phyloP scores from a whole-genome alignment of 2,888 invertebrate genomes.

The Tortricodes alternella region DNA sequence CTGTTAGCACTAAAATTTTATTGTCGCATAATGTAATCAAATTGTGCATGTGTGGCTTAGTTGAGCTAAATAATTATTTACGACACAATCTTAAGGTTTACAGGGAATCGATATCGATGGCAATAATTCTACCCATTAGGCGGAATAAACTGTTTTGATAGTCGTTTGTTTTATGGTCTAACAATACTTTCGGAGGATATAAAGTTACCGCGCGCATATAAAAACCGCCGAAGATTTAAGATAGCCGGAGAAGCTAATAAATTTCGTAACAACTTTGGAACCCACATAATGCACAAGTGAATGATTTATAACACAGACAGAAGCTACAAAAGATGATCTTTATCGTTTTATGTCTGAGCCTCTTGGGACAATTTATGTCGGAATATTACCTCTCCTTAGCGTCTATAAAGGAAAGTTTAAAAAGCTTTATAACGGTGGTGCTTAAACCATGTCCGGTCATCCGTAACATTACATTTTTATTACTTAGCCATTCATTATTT shows the following conservation, averaged over 20 bases:
- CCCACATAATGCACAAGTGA: slow-evolving; percentile 48
- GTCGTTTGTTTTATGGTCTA: slow-evolving; percentile 54
- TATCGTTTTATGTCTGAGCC: slow-evolving; percentile 68
- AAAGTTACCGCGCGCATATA: slow-evolving; percentile 27
- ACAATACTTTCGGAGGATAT: slow-evolving; percentile 38
- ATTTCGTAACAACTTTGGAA: slow-evolving; percentile 41
- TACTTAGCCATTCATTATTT: slow-evolving; percentile 13
- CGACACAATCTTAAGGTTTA: slow-evolving; percentile 39
- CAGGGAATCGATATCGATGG: slow-evolving; percentile 33
- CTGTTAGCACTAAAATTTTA: slow-evolving; percentile 55
- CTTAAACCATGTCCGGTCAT: slow-evolving; percentile 36
- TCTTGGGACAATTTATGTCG: slow-evolving; percentile 60
- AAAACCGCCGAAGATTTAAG: slow-evolving; percentile 27
- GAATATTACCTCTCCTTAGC: slow-evolving; percentile 59
- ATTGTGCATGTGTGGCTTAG: slow-evolving; percentile 44
- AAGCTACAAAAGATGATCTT: slow-evolving; percentile 70
- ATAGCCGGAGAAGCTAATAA: slow-evolving; percentile 29
- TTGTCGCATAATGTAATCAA: slow-evolving; percentile 53
- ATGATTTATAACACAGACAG: slow-evolving; percentile 40
- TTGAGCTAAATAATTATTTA: slow-evolving; percentile 41
- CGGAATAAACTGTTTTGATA: slow-evolving; percentile 63
- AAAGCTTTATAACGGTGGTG: slow-evolving; percentile 62
- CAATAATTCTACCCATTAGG: slow-evolving; percentile 49
- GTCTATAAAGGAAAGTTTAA: slow-evolving; percentile 71
- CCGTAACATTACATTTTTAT: slow-evolving; percentile 19